Evolutionary conservation across 2,113 vertebrate genomes (phyloP).

Genomic region (Petrocephalus microphthalmus): DNA sequence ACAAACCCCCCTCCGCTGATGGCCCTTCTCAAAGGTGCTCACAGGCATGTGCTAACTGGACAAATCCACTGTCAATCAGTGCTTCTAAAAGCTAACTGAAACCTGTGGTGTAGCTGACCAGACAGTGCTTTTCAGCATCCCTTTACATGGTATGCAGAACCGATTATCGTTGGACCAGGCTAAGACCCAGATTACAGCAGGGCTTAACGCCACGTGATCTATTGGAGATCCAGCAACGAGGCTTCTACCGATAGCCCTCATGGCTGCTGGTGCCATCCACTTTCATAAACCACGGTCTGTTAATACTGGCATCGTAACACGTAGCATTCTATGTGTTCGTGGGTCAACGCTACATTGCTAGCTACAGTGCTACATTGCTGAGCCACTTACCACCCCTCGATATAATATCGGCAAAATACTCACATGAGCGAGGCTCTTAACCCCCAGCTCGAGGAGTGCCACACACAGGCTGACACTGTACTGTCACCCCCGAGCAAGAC

Average conservation of each 20-base stretch:
- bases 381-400: neutral
- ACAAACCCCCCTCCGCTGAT: neutral
- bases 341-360: neutral
- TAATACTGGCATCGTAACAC: neutral
- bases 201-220: conserved; percentile 26
- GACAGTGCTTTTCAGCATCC: conserved; percentile 7
- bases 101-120: conserved; percentile 8
- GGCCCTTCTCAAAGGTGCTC: neutral
- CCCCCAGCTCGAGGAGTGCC: neutral
- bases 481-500: neutral
- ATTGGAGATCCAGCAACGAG: conserved; percentile 8
- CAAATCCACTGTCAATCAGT: neutral
- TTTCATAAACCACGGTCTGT: neutral
- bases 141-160: conserved; percentile 33
- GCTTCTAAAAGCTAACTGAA: neutral
- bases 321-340: neutral
- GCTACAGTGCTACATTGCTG: neutral
- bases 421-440: neutral
- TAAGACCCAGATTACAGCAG: conserved; percentile 39
- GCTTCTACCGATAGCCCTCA: neutral
- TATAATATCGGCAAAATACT: neutral
- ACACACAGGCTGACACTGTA: neutral
- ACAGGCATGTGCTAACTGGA: neutral
- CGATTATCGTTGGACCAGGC: conserved; percentile 36
- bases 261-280: neutral